phyloP scores from a whole-genome alignment of 2,113 vertebrate genomes.

The Ranitomeya imitator region DNA sequence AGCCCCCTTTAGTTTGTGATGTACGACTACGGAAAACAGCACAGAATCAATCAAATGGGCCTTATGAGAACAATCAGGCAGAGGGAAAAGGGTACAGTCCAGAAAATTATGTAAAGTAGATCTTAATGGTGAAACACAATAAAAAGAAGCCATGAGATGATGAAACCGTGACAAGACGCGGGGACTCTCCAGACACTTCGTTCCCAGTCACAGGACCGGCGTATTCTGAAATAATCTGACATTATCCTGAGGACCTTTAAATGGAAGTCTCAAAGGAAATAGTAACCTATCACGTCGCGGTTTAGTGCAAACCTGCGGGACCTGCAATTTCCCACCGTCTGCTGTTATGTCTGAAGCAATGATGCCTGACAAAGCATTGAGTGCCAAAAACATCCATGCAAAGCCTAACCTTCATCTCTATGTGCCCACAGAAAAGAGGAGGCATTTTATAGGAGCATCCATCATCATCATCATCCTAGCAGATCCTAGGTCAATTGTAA shows the following conservation, averaged over 20 bases:
- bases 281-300: constrained; percentile 7
- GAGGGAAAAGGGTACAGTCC: not conserved
- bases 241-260: constrained; percentile 24
- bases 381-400: not conserved
- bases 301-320: constrained; percentile 15
- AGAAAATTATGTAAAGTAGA: not conserved
- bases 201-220: constrained; percentile 4
- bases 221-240: not conserved
- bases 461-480: not conserved
- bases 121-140: not conserved
- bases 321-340: not conserved
- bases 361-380: not conserved
- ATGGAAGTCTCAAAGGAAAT: constrained; percentile 21
- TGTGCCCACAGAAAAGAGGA: not conserved
- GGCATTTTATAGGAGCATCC: not conserved
- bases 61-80: not conserved
- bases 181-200: not conserved
- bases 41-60: not conserved
- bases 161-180: not conserved
- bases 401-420: not conserved
- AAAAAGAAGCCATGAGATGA: not conserved
- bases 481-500: not conserved
- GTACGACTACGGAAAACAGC: not conserved
- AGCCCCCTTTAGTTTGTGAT: not conserved
- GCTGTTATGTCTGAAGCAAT: constrained; percentile 24